phyloP scores from a whole-genome alignment of 2,888 invertebrate species.

The Hirtodrosophila trivittata region DNA sequence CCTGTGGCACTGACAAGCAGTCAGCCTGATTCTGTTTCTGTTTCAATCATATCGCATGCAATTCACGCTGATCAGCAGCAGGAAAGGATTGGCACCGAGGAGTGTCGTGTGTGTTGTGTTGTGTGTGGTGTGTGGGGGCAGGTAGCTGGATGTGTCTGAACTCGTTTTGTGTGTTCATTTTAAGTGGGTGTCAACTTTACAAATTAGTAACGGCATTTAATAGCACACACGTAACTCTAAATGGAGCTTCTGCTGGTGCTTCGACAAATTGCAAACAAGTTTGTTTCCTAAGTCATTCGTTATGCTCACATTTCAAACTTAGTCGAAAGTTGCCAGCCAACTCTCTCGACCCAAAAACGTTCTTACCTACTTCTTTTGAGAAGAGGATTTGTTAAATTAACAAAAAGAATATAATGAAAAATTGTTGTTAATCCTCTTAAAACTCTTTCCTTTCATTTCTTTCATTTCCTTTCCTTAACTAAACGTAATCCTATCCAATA shows the following conservation, averaged over 20 bases:
- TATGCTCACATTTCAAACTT: conserved; percentile 5
- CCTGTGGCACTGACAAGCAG: conserved; percentile 46
- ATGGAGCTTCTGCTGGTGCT: conserved; percentile 11
- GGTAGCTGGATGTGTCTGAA: conserved; percentile 9
- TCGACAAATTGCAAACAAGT: conserved; percentile 33
- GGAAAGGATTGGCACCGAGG: not conserved
- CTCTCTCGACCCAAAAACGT: not conserved
- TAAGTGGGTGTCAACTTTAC: conserved; percentile 70
- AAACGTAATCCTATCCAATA: no score
- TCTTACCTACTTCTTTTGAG: no score
- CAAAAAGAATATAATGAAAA: not conserved
- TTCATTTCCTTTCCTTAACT: no score
- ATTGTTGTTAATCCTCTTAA: no score
- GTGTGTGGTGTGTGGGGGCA: not conserved
- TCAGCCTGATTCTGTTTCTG: conserved; percentile 40
- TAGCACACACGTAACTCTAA: conserved; percentile 23
- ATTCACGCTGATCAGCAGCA: conserved; percentile 6
- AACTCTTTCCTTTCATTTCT: no score
- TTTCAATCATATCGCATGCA: conserved; percentile 52
- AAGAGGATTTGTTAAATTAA: no score
- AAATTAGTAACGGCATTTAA: conserved; percentile 71
- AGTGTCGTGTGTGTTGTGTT: no score
- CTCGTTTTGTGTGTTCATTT: conserved; percentile 41
- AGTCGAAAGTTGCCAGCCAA: not conserved
- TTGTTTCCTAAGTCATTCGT: conserved; percentile 62